These are phyloP conservation scores for Leucosticte australis DNA, from an alignment of 2,113 vertebrate genomes.

Conservation along the genomic window DNA sequence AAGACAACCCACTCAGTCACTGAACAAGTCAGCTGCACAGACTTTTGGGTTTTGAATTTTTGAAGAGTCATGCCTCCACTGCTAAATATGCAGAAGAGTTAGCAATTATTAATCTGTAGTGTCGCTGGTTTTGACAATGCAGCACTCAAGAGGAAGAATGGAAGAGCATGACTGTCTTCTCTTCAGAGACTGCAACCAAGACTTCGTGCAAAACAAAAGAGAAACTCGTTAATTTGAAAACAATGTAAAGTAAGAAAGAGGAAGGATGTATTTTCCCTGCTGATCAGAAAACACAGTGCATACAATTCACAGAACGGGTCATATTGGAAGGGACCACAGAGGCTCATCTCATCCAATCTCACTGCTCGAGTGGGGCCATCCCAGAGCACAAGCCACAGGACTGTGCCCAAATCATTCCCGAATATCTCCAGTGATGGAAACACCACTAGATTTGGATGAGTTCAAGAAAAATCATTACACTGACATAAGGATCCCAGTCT, in stretches of 20 bases:
- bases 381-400: background rate
- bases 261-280: accelerated
- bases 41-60: background rate
- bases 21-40: background rate
- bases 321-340: background rate
- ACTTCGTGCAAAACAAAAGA: background rate
- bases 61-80: background rate
- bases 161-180: background rate
- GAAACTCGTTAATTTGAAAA: background rate
- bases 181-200: accelerated
- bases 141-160: background rate
- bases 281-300: background rate
- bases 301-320: background rate
- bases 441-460: background rate
- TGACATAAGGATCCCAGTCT: background rate
- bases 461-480: background rate
- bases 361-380: no score
- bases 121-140: background rate
- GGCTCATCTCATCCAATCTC: background rate
- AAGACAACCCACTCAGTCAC: background rate
- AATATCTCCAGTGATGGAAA: background rate
- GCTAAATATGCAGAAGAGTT: background rate
- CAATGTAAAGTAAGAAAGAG: background rate
- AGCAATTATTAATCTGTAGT: background rate
- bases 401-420: background rate